Evolutionary conservation across 2,888 invertebrate species (phyloP), one percentile per base, ranked within the genome.

Genomic region (Coenonympha arcania): DNA sequence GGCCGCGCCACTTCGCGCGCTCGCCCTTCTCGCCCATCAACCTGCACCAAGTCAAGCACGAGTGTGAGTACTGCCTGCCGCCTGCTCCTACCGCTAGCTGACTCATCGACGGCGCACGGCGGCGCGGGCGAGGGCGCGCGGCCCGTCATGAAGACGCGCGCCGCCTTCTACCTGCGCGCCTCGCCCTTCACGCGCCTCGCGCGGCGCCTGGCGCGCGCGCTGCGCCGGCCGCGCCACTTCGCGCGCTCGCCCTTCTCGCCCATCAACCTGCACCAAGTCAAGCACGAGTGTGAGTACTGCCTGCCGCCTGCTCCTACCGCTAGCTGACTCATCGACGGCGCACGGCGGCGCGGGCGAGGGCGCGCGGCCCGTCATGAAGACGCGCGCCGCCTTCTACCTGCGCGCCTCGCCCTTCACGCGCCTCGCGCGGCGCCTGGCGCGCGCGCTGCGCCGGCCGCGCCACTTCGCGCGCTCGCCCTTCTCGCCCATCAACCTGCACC

Each of bases 101-200:
- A n/a, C n/a, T n/a, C n/a, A n/a, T n/a, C 95, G 49, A 95, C 95
- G 62, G 94, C 95, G 50, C 98, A 98, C 84, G 95, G 95, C 52
- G 84, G 64, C 87, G 94, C 49, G 67, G 69, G 95, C 70, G 84
- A 76, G 69, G 84, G 84, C 73, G 83, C 96, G 52, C 90, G 96
- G 49, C 97, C 98, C 45, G 95, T 98, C 37, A 96, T 97, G 96
- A 98, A 98, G 88, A 98, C 98, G 46, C 91, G 98, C 69, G 96
- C 97, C 61, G 97, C 98, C 54, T 98, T 98, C 88, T 97, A 96
- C 88, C 89, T 98, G 71, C 93, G 94, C 77, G 96, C 95, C 48
- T 96, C 96, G 68, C 92, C 95, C 52, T 89, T 95, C 73, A 96
- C 97, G 54, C 90, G 95, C 64, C 91, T 96, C 57, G 96, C 97